Base-by-base conservation (phyloP, 2,113 vertebrate species). In the Anhinga rufa region DNA sequence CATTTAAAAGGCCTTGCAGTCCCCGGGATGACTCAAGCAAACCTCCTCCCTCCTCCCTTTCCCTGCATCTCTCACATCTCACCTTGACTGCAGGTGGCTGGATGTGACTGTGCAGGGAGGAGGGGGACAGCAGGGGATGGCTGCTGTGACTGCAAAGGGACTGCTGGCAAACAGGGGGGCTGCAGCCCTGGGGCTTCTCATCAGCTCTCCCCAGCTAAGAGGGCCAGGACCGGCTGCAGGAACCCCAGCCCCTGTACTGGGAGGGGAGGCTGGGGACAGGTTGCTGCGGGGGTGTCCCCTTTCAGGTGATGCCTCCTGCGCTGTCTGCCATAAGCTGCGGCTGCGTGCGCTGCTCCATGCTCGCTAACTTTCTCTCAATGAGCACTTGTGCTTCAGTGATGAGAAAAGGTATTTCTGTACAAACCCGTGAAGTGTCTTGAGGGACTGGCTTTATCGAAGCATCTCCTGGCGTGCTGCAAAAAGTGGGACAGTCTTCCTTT, bases 171-270 rank as follows among this genome's bases (percentile, higher is more conserved):
- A 20, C 4, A 6, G 9, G 5, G 36, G 60, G 26, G 46, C 24
- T 49, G 72, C 79, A 36, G 58, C 49, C 46, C 55, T 1, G 1
- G 7, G n/a, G 69, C 60, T 89, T 12, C 62, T 15, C 10, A 4
- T 14, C 78, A 29, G 66, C 74, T 21, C 11, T 48, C n/a, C 44
- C 42, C 36, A 15, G 29, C 71, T 9, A 17, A 1, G 36, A 49
- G 70, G 29, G 54, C 20, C 0, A 0, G 44, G 17, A 7, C 2
- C 2, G 0, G 38, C 61, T 25, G 22, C 0, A 0, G 62, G 65
- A 77, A 22, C 26, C 52, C 38, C 60, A 60, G 34, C 7, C 54
- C 7, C 28, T 42, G 57, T 1, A 0, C 42, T 8, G 31, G 34
- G 48, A 31, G 40, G 12, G 51, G 18, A 68, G 32, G 40, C 36